Evolutionary conservation across 2,797 vertebrate genomes (phyloP).

Genomic region (Syngnathus acus): DNA sequence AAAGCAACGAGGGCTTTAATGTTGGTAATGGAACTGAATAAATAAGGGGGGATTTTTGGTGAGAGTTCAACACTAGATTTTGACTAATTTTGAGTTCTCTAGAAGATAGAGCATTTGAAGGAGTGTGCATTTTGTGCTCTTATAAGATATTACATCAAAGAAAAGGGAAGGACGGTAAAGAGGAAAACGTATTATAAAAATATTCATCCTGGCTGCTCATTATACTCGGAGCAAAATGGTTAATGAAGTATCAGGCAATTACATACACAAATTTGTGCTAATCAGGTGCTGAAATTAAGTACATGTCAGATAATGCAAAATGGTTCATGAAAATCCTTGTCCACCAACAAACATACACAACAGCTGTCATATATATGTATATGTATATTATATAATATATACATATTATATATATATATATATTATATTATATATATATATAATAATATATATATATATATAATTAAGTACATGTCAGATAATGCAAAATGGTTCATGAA

Average conservation of each 20-base stretch:
- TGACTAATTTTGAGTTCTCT: background rate
- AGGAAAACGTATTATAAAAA: background rate
- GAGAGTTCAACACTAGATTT: background rate
- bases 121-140: background rate
- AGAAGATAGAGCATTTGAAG: background rate
- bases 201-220: background rate
- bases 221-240: background rate
- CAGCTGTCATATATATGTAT: no score
- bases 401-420: no score
- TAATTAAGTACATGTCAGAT: background rate
- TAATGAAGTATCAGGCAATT: background rate
- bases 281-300: background rate
- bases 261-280: background rate
- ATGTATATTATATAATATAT: no score
- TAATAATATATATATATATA: no score
- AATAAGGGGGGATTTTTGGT: background rate
- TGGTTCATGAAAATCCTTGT: no score
- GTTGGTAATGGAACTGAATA: slow-evolving; percentile 62
- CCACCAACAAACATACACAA: no score
- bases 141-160: background rate
- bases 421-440: no score
- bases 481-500: background rate
- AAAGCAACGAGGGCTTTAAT: slow-evolving; percentile 77
- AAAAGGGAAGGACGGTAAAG: background rate
- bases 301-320: background rate